Base-by-base conservation (phyloP, 2,113 vertebrate genomes). In the Leuciscus idus region DNA sequence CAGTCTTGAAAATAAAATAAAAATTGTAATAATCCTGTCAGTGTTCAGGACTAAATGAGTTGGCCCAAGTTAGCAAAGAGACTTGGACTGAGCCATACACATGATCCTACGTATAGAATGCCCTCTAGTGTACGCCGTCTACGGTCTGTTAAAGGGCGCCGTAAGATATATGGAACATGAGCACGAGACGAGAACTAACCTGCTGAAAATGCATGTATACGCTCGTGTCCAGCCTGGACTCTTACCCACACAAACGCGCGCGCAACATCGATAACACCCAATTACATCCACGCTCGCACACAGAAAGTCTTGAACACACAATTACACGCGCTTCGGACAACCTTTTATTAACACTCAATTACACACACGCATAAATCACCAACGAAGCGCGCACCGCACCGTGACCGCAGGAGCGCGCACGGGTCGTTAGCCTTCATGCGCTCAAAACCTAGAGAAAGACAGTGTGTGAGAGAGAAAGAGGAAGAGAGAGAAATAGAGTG, bases 321-420 rank as follows among this genome's bases (percentile, higher is more conserved):
- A 94, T 95, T 94, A 94, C 94, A 93, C 92, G 89, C 92, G 91
- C 92, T 94, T 92, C 91, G 93, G 92, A 94, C 93, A 93, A 94
- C 94, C 92, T 92, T 94, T 95, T 95, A 95, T 95, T 95, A 95
- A 95, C 95, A 95, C 93, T 94, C 94, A 95, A 95, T 95, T 95
- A 95, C 94, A 95, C 94, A 91, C 91, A 9, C 88, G 93, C 93
- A 94, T 95, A 94, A 94, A 95, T 94, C 94, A 93, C 91, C 81
- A 90, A 88, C 86, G 80, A 90, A 88, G 90, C 87, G 61, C 87
- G 90, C 86, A 82, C 86, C 52, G 87, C 88, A 88, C 90, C 85
- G 55, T 87, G 91, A 91, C 91, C 86, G 83, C 85, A 84, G 82
- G 89, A 90, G 90, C 88, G 80, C 89, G 86, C 46, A 86, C 72